A percentile compares a stretch with the other conserved stretches of the same genome.
Evolutionary conservation across 2,888 invertebrate species (phyloP).

Genomic region (Eristalinus sepulchralis): DNA sequence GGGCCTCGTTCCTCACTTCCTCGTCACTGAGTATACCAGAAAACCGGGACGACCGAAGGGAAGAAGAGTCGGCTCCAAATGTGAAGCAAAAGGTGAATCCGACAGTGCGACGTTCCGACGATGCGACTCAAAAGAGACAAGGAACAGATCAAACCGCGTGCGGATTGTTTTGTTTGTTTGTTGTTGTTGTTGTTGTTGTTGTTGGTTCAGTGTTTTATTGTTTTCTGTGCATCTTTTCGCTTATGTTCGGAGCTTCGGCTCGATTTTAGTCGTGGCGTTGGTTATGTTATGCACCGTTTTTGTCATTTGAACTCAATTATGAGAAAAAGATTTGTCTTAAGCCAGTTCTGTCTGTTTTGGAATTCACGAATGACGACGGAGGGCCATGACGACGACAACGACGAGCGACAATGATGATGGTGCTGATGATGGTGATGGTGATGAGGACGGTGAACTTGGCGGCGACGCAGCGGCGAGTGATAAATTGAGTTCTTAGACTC

Average conservation of each 20-base stretch:
- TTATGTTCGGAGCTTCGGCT: neutral
- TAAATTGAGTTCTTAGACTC: neutral
- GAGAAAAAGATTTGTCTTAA: conserved; percentile 15
- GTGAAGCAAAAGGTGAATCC: neutral
- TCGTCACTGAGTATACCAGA: neutral
- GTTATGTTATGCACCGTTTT: neutral
- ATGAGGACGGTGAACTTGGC: neutral
- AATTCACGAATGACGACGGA: neutral
- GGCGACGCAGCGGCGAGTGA: neutral
- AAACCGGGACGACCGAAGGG: neutral
- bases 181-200: neutral
- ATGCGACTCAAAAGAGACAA: neutral
- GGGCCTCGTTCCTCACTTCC: neutral
- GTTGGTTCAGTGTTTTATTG: neutral
- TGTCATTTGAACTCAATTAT: conserved; percentile 35
- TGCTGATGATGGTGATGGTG: neutral
- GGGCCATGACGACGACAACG: neutral
- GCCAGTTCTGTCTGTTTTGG: neutral
- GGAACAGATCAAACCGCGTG: neutral
- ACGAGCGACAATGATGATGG: neutral
- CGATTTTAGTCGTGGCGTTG: neutral
- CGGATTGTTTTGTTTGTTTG: neutral
- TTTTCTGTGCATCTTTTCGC: neutral
- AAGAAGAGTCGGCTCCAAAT: neutral
- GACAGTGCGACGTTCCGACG: neutral